Evolutionary conservation across 2,113 vertebrate genomes (phyloP).

Genomic region (Colistium nudipinnis): DNA sequence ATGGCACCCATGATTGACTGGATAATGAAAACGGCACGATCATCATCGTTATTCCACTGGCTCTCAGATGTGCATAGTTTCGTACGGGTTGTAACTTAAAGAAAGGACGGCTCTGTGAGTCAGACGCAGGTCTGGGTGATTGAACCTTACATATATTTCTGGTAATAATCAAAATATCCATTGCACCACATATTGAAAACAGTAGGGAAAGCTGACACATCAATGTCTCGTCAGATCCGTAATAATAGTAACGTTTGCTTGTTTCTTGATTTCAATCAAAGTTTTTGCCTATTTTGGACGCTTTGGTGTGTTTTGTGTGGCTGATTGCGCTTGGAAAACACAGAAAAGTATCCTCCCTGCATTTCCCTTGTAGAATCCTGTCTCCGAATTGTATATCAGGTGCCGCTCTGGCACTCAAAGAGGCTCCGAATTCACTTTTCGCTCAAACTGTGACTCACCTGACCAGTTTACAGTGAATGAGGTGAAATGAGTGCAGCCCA

Average conservation of each 20-base stretch:
- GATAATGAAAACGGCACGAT: constrained; percentile 37
- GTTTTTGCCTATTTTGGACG: not conserved
- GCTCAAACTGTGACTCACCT: too few relatives aligned
- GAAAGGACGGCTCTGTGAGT: not conserved
- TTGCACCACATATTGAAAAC: not conserved
- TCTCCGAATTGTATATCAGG: not conserved
- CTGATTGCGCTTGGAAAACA: not conserved
- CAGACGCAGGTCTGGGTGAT: not conserved
- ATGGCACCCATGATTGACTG: constrained; percentile 19
- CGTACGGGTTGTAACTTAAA: not conserved
- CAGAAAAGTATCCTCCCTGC: not conserved
- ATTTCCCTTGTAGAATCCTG: not conserved
- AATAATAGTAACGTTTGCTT: not conserved
- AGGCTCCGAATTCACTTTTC: too few relatives aligned
- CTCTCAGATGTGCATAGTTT: not conserved
- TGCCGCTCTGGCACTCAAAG: not conserved
- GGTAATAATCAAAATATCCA: not conserved
- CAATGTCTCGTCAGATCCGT: not conserved
- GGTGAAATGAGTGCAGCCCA: too few relatives aligned
- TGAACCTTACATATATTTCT: not conserved
- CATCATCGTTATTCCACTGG: not conserved
- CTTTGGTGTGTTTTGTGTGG: not conserved
- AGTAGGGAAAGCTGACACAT: not conserved
- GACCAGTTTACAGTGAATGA: too few relatives aligned
- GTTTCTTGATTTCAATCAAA: constrained; percentile 1